Conservation (phyloP, 2,888 invertebrate genomes). For the Calliscelio sp. region DNA sequence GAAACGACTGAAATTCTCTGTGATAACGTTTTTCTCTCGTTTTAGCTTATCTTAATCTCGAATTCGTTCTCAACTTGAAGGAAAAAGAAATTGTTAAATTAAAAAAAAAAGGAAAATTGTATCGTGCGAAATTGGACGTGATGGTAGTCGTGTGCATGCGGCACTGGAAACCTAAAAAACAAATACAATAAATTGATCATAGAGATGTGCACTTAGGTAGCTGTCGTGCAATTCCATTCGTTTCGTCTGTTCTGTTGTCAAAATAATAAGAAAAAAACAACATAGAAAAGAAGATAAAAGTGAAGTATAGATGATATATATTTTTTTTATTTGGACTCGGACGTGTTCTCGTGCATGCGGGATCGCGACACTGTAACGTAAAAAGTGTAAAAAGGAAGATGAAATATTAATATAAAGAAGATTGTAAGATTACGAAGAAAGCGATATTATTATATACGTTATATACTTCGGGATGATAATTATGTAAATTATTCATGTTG, state of each 20-base stretch:
- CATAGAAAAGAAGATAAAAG: slow-evolving; percentile 14
- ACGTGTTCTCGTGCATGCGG: background rate
- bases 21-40: slow-evolving; percentile 54
- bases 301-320: slow-evolving; percentile 52
- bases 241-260: slow-evolving; percentile 59
- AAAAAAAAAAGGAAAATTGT: slow-evolving; percentile 54
- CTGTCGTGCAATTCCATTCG: slow-evolving; percentile 73
- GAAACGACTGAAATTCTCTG: slow-evolving; percentile 63
- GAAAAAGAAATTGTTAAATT: slow-evolving; percentile 62
- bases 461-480: slow-evolving; percentile 77
- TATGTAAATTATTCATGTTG: slow-evolving; percentile 81
- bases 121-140: slow-evolving; percentile 37
- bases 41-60: background rate
- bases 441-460: slow-evolving; percentile 78
- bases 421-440: slow-evolving; percentile 70
- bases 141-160: slow-evolving; percentile 74
- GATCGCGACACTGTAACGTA: slow-evolving; percentile 45
- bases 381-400: slow-evolving; percentile 74
- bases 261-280: too few species aligned
- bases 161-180: slow-evolving; percentile 73
- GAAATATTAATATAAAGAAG: slow-evolving; percentile 78
- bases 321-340: slow-evolving; percentile 66
- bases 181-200: slow-evolving; percentile 60
- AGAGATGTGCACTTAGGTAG: slow-evolving; percentile 60
- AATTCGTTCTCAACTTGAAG: slow-evolving; percentile 24